These are phyloP conservation scores for Euura lappo DNA, from an alignment of 1,140 invertebrate genomes.

Conservation along the genomic window DNA sequence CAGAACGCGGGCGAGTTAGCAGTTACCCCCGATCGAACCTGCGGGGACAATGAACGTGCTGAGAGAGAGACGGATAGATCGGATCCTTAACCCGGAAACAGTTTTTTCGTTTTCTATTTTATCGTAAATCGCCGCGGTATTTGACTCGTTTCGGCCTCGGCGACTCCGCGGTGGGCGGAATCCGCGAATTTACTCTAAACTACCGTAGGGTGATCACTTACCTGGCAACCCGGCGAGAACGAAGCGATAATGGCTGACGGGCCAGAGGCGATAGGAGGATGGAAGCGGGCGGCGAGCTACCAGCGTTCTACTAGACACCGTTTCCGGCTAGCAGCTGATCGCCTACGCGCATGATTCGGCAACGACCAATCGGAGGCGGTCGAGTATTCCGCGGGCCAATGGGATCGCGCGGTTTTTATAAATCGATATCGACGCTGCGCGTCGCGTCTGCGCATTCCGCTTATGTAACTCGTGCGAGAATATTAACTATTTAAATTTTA, in stretches of 20 bases:
- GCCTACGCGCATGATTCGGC: not conserved
- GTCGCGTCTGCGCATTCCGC: not conserved
- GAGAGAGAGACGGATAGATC: not conserved
- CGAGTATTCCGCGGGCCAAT: not conserved
- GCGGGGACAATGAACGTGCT: conserved; percentile 26
- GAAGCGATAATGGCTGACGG: conserved; percentile 56
- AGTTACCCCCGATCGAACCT: conserved; percentile 46
- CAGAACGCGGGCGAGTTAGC: too few relatives aligned
- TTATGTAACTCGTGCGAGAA: not conserved
- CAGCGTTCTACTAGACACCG: conserved; percentile 33
- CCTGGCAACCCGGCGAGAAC: conserved; percentile 51
- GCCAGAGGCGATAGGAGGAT: conserved; percentile 52
- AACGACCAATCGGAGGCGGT: too few relatives aligned
- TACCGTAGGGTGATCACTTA: conserved; percentile 25
- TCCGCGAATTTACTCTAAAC: too few relatives aligned
- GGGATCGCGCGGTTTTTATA: not conserved
- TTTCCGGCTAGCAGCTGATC: conserved; percentile 34
- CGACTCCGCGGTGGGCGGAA: too few relatives aligned
- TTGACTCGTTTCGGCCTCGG: too few relatives aligned
- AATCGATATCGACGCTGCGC: not conserved
- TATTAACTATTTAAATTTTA: not conserved
- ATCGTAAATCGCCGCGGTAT: too few relatives aligned
- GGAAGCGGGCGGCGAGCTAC: conserved; percentile 43
- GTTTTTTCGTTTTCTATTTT: not conserved
- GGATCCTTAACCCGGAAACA: not conserved